Conservation (phyloP, 2,888 invertebrate genomes). For the Drosophila planitibia region DNA sequence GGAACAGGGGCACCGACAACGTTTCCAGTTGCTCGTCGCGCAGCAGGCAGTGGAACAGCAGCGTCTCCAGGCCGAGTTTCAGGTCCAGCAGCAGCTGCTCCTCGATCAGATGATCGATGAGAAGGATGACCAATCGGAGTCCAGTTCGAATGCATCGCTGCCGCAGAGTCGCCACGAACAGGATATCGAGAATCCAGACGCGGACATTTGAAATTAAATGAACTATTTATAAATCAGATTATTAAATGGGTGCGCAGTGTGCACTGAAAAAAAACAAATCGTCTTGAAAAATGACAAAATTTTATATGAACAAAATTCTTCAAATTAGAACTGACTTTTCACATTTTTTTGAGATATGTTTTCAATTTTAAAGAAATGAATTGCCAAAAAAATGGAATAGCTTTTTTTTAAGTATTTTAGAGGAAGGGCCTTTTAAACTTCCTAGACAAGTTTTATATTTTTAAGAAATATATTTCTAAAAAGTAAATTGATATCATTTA, state of each 20-base stretch:
- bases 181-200: conserved; percentile 5
- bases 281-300: background rate
- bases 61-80: conserved; percentile 49
- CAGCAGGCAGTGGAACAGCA: conserved; percentile 53
- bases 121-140: conserved; percentile 9
- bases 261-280: background rate
- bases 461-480: no score
- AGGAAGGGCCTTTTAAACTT: no score
- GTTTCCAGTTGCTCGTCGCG: conserved; percentile 36
- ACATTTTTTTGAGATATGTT: no score
- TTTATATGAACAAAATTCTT: background rate
- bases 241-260: conserved; percentile 14
- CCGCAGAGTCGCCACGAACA: conserved; percentile 27
- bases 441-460: no score
- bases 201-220: background rate
- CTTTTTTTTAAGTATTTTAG: no score
- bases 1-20: conserved; percentile 41
- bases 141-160: conserved; percentile 31
- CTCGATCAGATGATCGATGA: conserved; percentile 43
- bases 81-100: conserved; percentile 45
- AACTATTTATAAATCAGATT: conserved; percentile 1
- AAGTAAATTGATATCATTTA: background rate
- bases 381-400: no score
- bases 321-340: no score
- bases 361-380: no score